phyloP scores from a whole-genome alignment of 1,140 invertebrate genomes.

The Tetragonula clypearis region DNA sequence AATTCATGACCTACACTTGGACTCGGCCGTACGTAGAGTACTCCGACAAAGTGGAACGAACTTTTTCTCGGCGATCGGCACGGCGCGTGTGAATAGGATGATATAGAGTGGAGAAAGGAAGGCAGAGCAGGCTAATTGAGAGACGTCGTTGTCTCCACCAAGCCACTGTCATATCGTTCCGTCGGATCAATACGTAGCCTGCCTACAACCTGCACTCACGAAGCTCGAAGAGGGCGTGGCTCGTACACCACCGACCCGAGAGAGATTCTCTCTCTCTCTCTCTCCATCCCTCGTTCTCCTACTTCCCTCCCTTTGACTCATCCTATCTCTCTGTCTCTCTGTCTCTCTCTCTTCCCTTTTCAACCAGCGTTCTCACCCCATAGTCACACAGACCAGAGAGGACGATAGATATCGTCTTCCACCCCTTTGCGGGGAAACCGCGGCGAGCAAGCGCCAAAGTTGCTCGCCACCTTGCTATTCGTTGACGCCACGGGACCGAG shows the following conservation, averaged over 20 bases:
- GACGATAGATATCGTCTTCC: constrained; percentile 69
- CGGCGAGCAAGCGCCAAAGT: constrained; percentile 37
- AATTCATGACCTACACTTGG: background rate
- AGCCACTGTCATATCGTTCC: constrained; percentile 78
- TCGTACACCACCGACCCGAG: constrained; percentile 72
- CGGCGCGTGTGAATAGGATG: no score
- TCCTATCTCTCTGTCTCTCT: constrained; percentile 33
- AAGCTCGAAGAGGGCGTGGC: constrained; percentile 80
- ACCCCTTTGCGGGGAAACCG: constrained; percentile 32
- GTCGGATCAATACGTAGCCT: constrained; percentile 80
- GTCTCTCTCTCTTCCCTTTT: constrained; percentile 23
- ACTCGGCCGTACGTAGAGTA: background rate
- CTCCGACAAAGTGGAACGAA: background rate
- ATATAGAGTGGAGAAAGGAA: constrained; percentile 10
- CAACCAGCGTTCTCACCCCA: constrained; percentile 1
- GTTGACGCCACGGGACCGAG: background rate
- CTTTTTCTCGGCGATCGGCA: background rate
- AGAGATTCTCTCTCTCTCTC: constrained; percentile 65
- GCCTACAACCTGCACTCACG: constrained; percentile 78
- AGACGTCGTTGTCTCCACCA: constrained; percentile 79
- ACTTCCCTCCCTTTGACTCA: background rate
- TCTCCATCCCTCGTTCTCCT: constrained; percentile 10
- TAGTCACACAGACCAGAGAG: constrained; percentile 35
- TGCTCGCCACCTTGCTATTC: constrained; percentile 34
- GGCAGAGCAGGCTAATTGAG: constrained; percentile 73